These are phyloP conservation scores for Ariolimax columbianus DNA, from an alignment of 2,888 invertebrate species.

Conservation along the genomic window DNA sequence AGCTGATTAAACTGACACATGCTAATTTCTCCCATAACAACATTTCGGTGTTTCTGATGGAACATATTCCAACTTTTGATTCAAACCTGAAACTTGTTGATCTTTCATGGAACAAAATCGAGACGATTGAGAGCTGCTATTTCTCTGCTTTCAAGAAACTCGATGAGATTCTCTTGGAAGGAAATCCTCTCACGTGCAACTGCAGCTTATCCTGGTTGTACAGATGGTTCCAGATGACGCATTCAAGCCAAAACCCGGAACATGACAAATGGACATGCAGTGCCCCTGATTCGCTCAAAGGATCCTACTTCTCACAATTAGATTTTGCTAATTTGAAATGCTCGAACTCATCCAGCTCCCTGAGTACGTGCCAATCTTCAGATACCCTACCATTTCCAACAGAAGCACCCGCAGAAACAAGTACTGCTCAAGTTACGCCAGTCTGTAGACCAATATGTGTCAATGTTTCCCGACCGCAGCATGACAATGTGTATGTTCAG, in stretches of 20 bases:
- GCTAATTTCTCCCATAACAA: conserved; percentile 37
- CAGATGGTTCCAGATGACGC: conserved; percentile 27
- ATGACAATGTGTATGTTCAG: not conserved
- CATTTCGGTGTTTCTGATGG: not conserved
- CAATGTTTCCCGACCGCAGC: not conserved
- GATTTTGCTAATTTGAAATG: conserved; percentile 33
- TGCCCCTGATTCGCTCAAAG: not conserved
- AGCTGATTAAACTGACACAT: not conserved
- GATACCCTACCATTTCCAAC: not conserved
- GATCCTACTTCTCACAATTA: conserved; percentile 7
- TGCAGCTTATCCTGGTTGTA: conserved; percentile 36
- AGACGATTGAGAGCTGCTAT: conserved; percentile 1
- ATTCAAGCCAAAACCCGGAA: not conserved
- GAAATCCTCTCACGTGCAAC: conserved; percentile 28
- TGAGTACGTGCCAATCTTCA: not conserved
- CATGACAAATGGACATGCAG: conserved; percentile 22
- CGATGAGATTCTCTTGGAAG: not conserved
- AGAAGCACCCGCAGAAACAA: conserved; percentile 29
- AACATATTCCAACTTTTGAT: not conserved
- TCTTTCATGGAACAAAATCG: conserved; percentile 36
- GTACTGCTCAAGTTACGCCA: conserved; percentile 12
- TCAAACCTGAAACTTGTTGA: not conserved
- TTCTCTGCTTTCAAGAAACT: conserved; percentile 27
- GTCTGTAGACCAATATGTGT: conserved; percentile 19
- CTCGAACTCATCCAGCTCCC: not conserved